phyloP scores from a whole-genome alignment of 2,888 invertebrate species.

The Athalia rosae region DNA sequence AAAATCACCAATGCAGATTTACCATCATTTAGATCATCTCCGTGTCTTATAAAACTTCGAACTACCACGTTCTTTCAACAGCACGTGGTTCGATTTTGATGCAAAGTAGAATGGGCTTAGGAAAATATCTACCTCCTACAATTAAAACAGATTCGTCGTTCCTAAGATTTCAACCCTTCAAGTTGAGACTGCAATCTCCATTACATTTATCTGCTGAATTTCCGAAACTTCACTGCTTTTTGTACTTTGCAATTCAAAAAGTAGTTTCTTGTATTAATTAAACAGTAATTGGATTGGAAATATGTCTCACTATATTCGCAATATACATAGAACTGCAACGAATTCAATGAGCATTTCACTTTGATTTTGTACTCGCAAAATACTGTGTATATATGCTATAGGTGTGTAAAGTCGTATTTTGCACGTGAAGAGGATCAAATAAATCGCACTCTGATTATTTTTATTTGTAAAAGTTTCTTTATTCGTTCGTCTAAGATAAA shows the following conservation, averaged over 20 bases:
- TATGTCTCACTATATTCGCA: no score
- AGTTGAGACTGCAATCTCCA: slow-evolving; percentile 44
- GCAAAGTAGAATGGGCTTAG: slow-evolving; percentile 49
- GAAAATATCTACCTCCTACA: slow-evolving; percentile 45
- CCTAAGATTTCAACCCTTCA: slow-evolving; percentile 50
- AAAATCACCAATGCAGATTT: slow-evolving; percentile 51
- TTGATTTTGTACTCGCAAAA: no score
- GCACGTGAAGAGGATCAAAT: neutral
- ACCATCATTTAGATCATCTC: slow-evolving; percentile 46
- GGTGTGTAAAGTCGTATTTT: no score
- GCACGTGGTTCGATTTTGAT: slow-evolving; percentile 50
- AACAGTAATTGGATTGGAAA: no score
- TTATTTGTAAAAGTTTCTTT: slow-evolving; percentile 54
- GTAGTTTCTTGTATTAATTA: no score
- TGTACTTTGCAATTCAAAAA: no score
- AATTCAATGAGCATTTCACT: no score
- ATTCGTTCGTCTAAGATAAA: slow-evolving; percentile 52
- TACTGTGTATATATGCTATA: no score
- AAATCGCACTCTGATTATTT: slow-evolving; percentile 48
- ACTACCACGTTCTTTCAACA: slow-evolving; percentile 48
- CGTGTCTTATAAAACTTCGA: slow-evolving; percentile 49
- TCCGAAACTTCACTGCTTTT: slow-evolving; percentile 19
- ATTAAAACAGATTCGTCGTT: slow-evolving; percentile 50
- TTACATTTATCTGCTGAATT: slow-evolving; percentile 14
- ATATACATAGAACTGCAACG: no score